Evolutionary conservation across 2,888 invertebrate genomes (phyloP), one percentile per base, ranked within the genome.

Genomic region (Opisthograptis luteolata): DNA sequence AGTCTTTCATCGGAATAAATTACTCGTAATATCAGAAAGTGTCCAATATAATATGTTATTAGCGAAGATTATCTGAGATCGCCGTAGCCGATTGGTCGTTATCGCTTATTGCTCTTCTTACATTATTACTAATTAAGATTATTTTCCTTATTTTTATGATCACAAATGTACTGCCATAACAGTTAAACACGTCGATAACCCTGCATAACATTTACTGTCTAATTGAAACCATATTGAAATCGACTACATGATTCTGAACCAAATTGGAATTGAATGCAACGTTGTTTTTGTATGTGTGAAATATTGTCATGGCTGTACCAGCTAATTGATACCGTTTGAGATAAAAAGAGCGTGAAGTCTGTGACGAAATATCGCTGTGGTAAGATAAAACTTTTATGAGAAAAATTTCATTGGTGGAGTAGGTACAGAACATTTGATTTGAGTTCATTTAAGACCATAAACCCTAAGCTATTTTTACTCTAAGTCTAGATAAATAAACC

Each of bases 291-390:
- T 50, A 39, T 37, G 45, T 35, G 30, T 37, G 42, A 30, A 8
- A 8, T 35, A 34, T 19, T 17, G 15, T 6, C 45, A 37, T 37
- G 41, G 19, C 2, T 17, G 30, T 13, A 34, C 41, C 35, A 53
- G 10, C n/a, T n/a, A 7, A 19, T 58, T 32, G 37, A 43, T 39
- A 40, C 28, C 25, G 48, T 55, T 47, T 47, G 51, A 15, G 14
- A 46, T 52, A 51, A 58, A 58, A 50, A 47, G 51, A 56, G 20
- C 58, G 60, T 58, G 58, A 40, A 58, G 58, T 44, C 46, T 36
- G 40, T 55, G 47, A 42, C 25, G 49, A 56, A 60, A 54, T 47
- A 39, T 36, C 10, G 35, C 39, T 53, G 47, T 41, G 40, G 49
- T 32, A 47, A 52, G 22, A 39, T 27, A 40, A 7, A 17, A 3